These are phyloP conservation scores for Cephus runcator DNA, from an alignment of 2,888 invertebrate species.

Conservation along the genomic window DNA sequence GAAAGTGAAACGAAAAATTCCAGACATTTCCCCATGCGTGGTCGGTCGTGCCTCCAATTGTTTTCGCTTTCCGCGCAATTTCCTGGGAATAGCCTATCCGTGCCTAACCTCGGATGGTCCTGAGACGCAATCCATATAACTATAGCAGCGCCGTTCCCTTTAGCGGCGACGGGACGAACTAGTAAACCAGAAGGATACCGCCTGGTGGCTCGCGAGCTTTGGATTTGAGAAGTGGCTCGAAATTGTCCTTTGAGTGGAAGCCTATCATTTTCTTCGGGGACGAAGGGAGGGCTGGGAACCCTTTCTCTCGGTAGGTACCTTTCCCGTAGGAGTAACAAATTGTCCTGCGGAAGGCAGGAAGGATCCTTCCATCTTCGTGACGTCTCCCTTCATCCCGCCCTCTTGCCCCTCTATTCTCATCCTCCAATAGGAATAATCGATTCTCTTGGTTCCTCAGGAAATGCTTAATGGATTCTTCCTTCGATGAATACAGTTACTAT, in stretches of 20 bases:
- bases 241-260: background rate
- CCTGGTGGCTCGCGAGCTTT: background rate
- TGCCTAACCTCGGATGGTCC: background rate
- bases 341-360: background rate
- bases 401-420: background rate
- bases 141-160: background rate
- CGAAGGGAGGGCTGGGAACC: background rate
- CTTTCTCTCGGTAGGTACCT: background rate
- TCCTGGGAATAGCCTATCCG: background rate
- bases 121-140: background rate
- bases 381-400: background rate
- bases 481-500: background rate
- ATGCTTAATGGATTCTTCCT: conserved; percentile 2
- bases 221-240: background rate
- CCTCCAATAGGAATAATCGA: background rate
- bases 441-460: background rate
- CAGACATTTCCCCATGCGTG: background rate
- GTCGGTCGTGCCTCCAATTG: background rate
- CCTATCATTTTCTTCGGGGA: background rate
- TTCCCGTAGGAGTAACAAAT: background rate
- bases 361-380: background rate
- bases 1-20: conserved; percentile 5
- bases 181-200: background rate
- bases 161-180: background rate
- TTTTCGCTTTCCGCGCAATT: conserved; percentile 7